These are phyloP conservation scores for Leucozona laternaria DNA, from an alignment of 2,888 invertebrate species.

Conservation along the genomic window DNA sequence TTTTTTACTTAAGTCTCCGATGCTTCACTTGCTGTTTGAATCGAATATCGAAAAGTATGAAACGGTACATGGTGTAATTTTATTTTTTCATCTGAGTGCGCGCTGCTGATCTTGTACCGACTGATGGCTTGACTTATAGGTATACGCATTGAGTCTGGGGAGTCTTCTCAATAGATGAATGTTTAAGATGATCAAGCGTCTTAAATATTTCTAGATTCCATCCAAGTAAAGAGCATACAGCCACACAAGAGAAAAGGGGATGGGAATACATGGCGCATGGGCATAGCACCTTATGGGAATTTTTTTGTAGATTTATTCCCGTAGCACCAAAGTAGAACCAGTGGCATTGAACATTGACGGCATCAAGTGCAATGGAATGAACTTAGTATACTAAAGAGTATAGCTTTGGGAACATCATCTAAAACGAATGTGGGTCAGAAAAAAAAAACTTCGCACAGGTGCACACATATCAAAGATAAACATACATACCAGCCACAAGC, in stretches of 20 bases:
- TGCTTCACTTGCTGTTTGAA: slow-evolving; percentile 28
- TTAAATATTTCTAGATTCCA: slow-evolving; percentile 53
- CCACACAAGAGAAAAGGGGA: background rate
- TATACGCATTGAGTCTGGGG: slow-evolving; percentile 57
- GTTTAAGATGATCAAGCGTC: slow-evolving; percentile 55
- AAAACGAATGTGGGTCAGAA: slow-evolving; percentile 61
- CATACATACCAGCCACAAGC: slow-evolving; percentile 2
- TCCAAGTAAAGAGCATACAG: slow-evolving; percentile 17
- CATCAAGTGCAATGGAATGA: slow-evolving; percentile 5
- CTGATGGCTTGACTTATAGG: slow-evolving; percentile 25
- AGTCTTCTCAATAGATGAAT: slow-evolving; percentile 60
- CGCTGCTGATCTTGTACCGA: slow-evolving; percentile 2
- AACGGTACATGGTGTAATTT: slow-evolving; percentile 71
- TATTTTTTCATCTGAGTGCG: slow-evolving; percentile 14
- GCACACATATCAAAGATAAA: slow-evolving; percentile 29
- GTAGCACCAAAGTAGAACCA: slow-evolving; percentile 12
- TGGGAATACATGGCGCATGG: slow-evolving; percentile 17
- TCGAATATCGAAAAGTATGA: slow-evolving; percentile 24
- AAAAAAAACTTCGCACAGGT: slow-evolving; percentile 63
- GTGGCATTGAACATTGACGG: background rate
- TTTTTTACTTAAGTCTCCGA: slow-evolving; percentile 17
- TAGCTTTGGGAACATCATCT: slow-evolving; percentile 41
- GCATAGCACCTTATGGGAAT: slow-evolving; percentile 61
- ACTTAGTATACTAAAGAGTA: slow-evolving; percentile 38
- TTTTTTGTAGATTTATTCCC: slow-evolving; percentile 37